Percentiles rank a stretch among this genome's conserved stretches.
These are phyloP conservation scores for Pituophis catenifer DNA, from an alignment of 2,113 vertebrate species.

Conservation along the genomic window DNA sequence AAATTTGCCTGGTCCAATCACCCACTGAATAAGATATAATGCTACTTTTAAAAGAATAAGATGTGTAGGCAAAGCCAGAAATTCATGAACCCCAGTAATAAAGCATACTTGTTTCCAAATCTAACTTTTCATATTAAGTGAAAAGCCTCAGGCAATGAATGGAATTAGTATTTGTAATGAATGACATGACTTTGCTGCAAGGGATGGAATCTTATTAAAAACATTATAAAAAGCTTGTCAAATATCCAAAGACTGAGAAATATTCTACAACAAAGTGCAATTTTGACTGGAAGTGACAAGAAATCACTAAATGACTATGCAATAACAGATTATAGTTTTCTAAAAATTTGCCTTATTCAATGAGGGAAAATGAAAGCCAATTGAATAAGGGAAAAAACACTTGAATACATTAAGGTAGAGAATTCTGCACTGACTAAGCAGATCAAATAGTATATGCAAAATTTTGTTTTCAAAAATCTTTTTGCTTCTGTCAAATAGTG, in stretches of 20 bases:
- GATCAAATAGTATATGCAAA: background rate
- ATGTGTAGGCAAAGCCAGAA: background rate
- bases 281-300: background rate
- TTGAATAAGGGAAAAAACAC: background rate
- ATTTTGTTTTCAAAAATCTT: background rate
- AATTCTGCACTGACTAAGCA: background rate
- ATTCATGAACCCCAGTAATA: background rate
- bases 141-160: background rate
- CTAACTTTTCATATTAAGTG: background rate
- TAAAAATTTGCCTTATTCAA: background rate
- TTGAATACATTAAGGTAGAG: background rate
- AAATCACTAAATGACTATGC: background rate
- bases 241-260: background rate
- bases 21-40: background rate
- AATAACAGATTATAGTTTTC: background rate
- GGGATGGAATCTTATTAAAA: background rate
- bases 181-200: background rate
- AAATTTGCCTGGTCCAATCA: background rate
- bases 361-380: background rate
- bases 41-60: background rate
- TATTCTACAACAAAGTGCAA: background rate
- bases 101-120: background rate
- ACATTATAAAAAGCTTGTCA: background rate
- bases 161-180: background rate
- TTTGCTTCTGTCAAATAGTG: background rate